Evolutionary conservation across 2,888 invertebrate species (phyloP).

Genomic region (Lycophotia porphyrea): DNA sequence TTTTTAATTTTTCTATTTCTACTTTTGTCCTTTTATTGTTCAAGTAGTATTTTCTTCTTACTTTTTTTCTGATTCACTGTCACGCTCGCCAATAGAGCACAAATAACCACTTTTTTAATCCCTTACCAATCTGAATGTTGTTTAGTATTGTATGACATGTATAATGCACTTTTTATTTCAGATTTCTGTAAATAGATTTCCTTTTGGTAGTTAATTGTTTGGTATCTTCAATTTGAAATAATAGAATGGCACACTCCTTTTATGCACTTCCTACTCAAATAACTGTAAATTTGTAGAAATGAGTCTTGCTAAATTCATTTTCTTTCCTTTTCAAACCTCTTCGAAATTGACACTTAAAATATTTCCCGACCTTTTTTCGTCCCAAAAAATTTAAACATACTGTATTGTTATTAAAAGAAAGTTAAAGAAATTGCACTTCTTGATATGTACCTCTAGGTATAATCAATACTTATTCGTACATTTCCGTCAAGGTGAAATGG

Average conservation of each 20-base stretch:
- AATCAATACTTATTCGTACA: not conserved
- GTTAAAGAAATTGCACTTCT: not conserved
- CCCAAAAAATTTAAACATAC: too few relatives aligned
- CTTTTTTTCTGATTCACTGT: not conserved
- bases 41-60: not conserved
- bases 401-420: not conserved
- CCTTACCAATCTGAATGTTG: not conserved
- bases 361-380: not conserved
- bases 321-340: not conserved
- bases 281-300: too few relatives aligned
- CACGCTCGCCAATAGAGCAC: not conserved
- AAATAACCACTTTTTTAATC: not conserved
- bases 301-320: not conserved
- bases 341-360: not conserved
- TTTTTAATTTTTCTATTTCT: not conserved
- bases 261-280: not conserved
- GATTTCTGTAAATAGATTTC: conserved; percentile 23
- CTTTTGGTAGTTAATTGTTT: not conserved
- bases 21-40: not conserved
- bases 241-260: not conserved
- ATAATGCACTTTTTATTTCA: conserved; percentile 35
- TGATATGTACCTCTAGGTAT: not conserved
- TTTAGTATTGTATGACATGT: not conserved
- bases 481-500: not conserved
- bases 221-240: not conserved